These are phyloP conservation scores for Gallinago undulata DNA, from an alignment of 2,113 vertebrate genomes.

Conservation along the genomic window DNA sequence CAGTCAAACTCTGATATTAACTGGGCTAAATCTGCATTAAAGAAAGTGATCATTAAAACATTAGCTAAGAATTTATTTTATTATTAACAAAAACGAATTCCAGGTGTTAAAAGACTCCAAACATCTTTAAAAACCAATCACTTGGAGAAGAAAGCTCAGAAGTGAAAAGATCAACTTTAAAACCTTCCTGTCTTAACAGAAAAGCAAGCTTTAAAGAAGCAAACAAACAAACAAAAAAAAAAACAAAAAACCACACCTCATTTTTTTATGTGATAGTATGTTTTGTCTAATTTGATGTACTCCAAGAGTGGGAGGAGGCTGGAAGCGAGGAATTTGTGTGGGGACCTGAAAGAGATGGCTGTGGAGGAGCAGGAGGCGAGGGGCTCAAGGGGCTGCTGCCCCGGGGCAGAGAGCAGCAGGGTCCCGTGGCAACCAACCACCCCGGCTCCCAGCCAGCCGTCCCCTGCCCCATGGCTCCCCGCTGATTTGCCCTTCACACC, in stretches of 20 bases:
- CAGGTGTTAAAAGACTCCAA: not conserved
- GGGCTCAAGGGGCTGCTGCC: not conserved
- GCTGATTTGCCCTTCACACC: no score
- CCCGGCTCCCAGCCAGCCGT: accelerated
- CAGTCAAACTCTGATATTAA: not conserved
- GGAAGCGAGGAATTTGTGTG: not conserved
- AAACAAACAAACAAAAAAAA: not conserved
- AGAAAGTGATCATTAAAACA: not conserved
- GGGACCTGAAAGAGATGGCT: not conserved
- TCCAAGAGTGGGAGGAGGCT: not conserved
- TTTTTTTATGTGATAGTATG: conserved; percentile 5
- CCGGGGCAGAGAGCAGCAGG: accelerated
- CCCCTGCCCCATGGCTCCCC: not conserved
- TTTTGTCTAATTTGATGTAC: not conserved
- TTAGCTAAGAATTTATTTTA: not conserved
- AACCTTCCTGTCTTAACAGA: not conserved
- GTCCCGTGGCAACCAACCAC: accelerated
- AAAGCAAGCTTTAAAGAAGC: conserved; percentile 22
- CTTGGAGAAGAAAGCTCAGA: not conserved
- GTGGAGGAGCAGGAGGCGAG: not conserved
- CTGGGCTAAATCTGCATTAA: not conserved
- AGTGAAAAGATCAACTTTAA: not conserved
- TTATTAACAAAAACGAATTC: not conserved
- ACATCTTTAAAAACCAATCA: not conserved
- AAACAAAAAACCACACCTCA: not conserved